Conservation (phyloP, 2,888 invertebrate genomes). For the Thera britannica region DNA sequence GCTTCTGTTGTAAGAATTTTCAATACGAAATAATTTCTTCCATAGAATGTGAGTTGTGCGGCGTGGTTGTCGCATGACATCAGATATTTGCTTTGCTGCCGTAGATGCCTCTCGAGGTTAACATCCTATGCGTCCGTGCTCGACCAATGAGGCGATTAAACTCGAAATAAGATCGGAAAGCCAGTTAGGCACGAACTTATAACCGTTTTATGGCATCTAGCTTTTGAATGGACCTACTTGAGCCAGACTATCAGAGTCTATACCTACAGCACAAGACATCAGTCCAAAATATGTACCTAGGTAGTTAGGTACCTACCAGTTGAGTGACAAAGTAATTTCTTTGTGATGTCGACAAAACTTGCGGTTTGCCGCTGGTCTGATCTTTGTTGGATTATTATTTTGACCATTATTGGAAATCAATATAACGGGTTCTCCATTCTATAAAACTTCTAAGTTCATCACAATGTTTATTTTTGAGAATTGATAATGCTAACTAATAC, state of each 20-base stretch:
- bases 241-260: constrained; percentile 1
- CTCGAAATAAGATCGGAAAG: constrained; percentile 64
- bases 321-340: not conserved
- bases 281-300: no score
- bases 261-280: not conserved
- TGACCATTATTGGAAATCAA: not conserved
- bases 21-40: constrained; percentile 9
- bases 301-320: not conserved
- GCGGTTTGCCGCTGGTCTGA: not conserved
- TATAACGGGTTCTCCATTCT: not conserved
- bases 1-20: constrained; percentile 9
- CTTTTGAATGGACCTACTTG: constrained; percentile 40
- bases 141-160: constrained; percentile 63
- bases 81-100: constrained; percentile 57
- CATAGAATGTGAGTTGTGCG: constrained; percentile 15
- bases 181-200: constrained; percentile 58
- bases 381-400: not conserved
- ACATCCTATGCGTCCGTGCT: constrained; percentile 70
- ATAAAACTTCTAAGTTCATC: not conserved
- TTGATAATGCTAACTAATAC: no score
- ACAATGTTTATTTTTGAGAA: no score
- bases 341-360: not conserved
- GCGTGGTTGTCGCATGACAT: constrained; percentile 65
- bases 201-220: constrained; percentile 49
- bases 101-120: constrained; percentile 60